phyloP scores from a whole-genome alignment of 2,888 invertebrate species.

The Oasisia sp. region DNA sequence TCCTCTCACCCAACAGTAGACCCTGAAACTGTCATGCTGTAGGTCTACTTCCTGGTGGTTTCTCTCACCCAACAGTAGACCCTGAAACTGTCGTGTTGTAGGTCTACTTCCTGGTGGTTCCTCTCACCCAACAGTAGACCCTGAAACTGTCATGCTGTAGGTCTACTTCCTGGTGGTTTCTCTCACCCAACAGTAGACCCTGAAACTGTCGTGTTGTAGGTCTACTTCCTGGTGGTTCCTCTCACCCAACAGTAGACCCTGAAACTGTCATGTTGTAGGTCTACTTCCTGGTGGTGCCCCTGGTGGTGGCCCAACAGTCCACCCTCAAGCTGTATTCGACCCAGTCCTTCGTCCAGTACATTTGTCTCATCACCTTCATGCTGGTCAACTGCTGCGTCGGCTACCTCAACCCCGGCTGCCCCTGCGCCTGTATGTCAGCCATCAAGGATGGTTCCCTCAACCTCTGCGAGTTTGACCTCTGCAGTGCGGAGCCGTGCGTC shows the following conservation, averaged over 20 bases:
- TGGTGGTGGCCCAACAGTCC: background rate
- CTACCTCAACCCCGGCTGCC: background rate
- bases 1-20: background rate
- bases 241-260: background rate
- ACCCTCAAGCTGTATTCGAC: background rate
- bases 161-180: background rate
- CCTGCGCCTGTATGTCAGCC: background rate
- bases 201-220: background rate
- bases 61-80: background rate
- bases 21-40: background rate
- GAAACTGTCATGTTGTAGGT: background rate
- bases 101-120: background rate
- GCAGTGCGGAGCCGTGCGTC: background rate
- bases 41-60: background rate
- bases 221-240: background rate
- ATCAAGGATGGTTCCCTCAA: background rate
- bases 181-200: background rate
- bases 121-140: background rate
- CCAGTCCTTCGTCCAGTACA: background rate
- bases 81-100: background rate
- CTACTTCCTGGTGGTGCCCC: background rate
- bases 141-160: background rate
- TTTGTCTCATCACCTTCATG: background rate
- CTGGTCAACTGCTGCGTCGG: background rate
- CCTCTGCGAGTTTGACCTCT: background rate